Base-by-base conservation (phyloP, 2,797 vertebrate genomes). In the Triplophysa bombifrons region DNA sequence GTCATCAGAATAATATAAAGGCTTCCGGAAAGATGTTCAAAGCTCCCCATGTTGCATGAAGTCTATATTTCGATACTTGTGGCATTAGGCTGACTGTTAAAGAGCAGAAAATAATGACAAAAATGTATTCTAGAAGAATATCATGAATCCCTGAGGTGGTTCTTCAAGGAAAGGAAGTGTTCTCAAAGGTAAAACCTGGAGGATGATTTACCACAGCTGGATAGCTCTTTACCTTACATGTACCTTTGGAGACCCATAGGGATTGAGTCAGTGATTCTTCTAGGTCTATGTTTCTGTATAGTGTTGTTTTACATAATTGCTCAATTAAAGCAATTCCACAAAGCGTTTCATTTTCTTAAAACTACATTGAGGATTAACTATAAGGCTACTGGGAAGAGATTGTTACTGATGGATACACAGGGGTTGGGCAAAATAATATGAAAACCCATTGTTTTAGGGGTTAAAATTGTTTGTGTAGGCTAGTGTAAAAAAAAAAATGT, bases 71-170 rank as follows among this genome's bases (percentile, higher is more conserved):
- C 58, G 2, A 3, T 27, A 72, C 60, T 30, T 64, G 17, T 55
- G 20, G 58, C 61, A 64, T 63, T 72, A 71, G 63, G 48, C 30
- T 46, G 48, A 74, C 25, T 34, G 68, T 72, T 55, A 64, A 72
- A 71, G 50, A 46, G 41, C 66, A 71, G 46, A 55, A 72, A 48
- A 44, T 78, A 72, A 64, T 72, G 68, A 78, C 53, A 22, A 30
- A 77, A 78, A 78, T 72, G 34, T 3, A 41, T 53, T 44, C 14
- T 72, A 4, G 7, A 11, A 12, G 58, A 78, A 64, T 53, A 78
- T 71, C 58, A 55, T 46, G 41, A 65, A 71, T 11, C 27, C 67
- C n/a, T 63, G 67, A 51, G 44, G 55, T 38, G 41, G 56, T 38
- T 70, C 66, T 70, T 5, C 2, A 1, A 63, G 67, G 67, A 71